These are phyloP conservation scores for Drosophila nigrodunni DNA, from an alignment of 1,140 invertebrate species.

Conservation along the genomic window DNA sequence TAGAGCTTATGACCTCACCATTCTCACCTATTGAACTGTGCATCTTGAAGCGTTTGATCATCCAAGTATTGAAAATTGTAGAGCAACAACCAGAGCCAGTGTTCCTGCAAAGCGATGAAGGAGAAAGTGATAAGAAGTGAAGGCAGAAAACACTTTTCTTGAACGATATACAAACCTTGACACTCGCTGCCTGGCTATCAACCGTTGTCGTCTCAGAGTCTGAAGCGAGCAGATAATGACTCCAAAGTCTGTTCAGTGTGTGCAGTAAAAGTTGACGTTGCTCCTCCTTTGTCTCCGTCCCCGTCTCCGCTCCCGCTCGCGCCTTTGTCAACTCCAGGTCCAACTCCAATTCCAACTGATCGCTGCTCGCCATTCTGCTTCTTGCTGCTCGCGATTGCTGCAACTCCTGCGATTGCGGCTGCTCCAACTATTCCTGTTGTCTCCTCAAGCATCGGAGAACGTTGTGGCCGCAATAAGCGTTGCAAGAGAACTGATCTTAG, in stretches of 20 bases:
- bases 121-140: conserved; percentile 55
- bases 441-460: conserved; percentile 58
- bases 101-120: conserved; percentile 55
- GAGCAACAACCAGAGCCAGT: conserved; percentile 75
- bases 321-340: too few species aligned
- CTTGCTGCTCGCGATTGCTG: neutral
- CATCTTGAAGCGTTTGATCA: conserved; percentile 54
- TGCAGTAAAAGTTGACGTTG: conserved; percentile 61
- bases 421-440: conserved; percentile 12
- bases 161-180: conserved; percentile 68
- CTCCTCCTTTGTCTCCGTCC: conserved; percentile 38
- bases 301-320: conserved; percentile 17
- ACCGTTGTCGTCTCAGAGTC: conserved; percentile 44
- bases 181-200: conserved; percentile 63
- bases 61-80: conserved; percentile 76
- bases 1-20: neutral
- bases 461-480: conserved; percentile 64
- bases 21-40: conserved; percentile 62
- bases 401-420: neutral
- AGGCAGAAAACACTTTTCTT: conserved; percentile 6
- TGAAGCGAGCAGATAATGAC: conserved; percentile 68
- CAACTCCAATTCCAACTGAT: too few species aligned
- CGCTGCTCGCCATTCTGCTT: conserved; percentile 46
- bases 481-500: conserved; percentile 60
- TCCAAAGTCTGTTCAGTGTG: conserved; percentile 73